phyloP scores from a whole-genome alignment of 1,140 invertebrate genomes.

The Acromyrmex echinatior region DNA sequence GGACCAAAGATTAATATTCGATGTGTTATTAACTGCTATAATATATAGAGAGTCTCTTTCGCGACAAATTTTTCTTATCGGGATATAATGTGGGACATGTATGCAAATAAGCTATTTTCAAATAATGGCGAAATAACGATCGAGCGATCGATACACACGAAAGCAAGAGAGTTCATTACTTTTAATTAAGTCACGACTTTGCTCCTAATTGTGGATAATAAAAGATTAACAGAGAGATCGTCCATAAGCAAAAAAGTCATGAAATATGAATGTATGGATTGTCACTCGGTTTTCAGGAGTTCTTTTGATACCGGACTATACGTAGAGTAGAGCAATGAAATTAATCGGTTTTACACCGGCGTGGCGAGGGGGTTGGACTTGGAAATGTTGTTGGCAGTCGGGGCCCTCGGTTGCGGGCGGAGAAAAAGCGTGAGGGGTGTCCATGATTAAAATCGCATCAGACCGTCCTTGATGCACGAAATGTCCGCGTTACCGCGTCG shows the following conservation, averaged over 20 bases:
- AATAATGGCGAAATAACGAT: background rate
- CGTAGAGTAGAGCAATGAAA: constrained; percentile 56
- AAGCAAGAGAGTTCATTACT: background rate
- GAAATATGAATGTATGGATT: constrained; percentile 66
- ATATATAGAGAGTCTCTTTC: background rate
- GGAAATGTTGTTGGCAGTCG: constrained; percentile 60
- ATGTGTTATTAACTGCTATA: constrained; percentile 21
- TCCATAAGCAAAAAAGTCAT: constrained; percentile 28
- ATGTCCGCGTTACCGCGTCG: constrained; percentile 78
- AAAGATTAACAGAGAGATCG: constrained; percentile 48
- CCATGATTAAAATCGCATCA: constrained; percentile 84
- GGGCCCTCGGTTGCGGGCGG: constrained; percentile 59
- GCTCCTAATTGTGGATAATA: constrained; percentile 42
- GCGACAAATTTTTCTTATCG: constrained; percentile 5
- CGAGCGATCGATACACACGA: background rate
- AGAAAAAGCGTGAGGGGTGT: constrained; percentile 72
- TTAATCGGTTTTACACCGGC: constrained; percentile 73
- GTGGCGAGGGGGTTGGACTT: constrained; percentile 71
- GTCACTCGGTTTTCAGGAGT: constrained; percentile 64
- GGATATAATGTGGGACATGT: background rate
- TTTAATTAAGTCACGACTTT: constrained; percentile 47
- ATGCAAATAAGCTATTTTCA: background rate
- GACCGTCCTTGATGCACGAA: constrained; percentile 79
- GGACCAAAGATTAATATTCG: constrained; percentile 9
- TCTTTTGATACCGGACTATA: constrained; percentile 58